phyloP scores from a whole-genome alignment of 2,113 vertebrate genomes.

The Monopterus albus region DNA sequence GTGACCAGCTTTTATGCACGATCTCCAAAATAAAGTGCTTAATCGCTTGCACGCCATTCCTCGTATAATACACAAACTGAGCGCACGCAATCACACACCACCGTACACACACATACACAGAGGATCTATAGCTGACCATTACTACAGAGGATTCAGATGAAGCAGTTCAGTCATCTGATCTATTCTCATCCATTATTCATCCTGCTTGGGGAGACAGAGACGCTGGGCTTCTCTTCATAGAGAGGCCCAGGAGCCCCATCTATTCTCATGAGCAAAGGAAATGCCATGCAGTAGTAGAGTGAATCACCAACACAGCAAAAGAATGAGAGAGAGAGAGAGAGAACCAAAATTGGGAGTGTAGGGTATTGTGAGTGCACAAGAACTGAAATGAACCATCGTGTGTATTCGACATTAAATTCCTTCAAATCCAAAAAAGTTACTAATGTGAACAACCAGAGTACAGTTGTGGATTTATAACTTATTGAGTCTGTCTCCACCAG shows the following conservation, averaged over 20 bases:
- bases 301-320: slow-evolving; percentile 51
- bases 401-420: slow-evolving; percentile 31
- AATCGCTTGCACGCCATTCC: slow-evolving; percentile 33
- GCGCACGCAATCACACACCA: slow-evolving; percentile 10
- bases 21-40: slow-evolving; percentile 38
- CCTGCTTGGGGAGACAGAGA: slow-evolving; percentile 60
- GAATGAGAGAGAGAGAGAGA: not conserved
- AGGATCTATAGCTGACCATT: slow-evolving; percentile 66
- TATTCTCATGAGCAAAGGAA: slow-evolving; percentile 69
- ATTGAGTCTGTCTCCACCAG: slow-evolving; percentile 33
- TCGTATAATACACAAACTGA: slow-evolving; percentile 4
- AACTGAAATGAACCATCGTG: slow-evolving; percentile 30
- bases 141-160: slow-evolving; percentile 75
- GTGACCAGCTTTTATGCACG: slow-evolving; percentile 14
- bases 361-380: slow-evolving; percentile 3
- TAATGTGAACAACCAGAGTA: slow-evolving; percentile 7
- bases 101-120: slow-evolving; percentile 18
- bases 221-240: slow-evolving; percentile 61
- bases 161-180: slow-evolving; percentile 79
- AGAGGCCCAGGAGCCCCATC: slow-evolving; percentile 70
- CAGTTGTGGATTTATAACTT: slow-evolving; percentile 33
- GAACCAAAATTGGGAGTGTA: slow-evolving; percentile 38
- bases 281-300: slow-evolving; percentile 48
- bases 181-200: slow-evolving; percentile 80
- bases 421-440: not conserved